These are phyloP conservation scores for Tipula unca DNA, from an alignment of 2,888 invertebrate species.

Conservation along the genomic window DNA sequence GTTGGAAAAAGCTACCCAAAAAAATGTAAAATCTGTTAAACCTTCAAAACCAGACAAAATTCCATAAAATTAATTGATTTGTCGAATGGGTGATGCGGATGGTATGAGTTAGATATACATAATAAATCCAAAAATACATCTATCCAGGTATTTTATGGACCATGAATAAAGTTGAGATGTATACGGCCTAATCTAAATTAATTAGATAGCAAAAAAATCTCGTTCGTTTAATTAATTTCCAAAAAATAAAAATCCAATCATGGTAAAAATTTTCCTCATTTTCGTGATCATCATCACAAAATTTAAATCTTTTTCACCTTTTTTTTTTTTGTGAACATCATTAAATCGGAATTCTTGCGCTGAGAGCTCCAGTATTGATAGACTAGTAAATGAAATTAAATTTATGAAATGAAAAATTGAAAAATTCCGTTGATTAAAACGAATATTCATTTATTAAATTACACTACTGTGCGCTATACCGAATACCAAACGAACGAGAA, in stretches of 20 bases:
- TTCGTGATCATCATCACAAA: background rate
- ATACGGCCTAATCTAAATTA: background rate
- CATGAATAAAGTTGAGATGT: background rate
- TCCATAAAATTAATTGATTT: background rate
- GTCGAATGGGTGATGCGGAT: background rate
- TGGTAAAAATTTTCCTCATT: background rate
- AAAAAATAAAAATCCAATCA: background rate
- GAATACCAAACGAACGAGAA: background rate
- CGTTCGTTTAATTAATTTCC: background rate
- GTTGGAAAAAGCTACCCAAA: background rate
- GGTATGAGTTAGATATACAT: too few species aligned
- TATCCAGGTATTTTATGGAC: background rate
- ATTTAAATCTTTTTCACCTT: background rate
- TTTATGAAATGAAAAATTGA: background rate
- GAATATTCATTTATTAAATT: background rate
- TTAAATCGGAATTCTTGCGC: background rate
- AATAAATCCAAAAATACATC: background rate
- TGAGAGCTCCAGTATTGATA: background rate
- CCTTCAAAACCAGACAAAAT: background rate
- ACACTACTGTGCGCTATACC: background rate
- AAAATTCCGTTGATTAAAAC: background rate
- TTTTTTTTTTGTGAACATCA: background rate
- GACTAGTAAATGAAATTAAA: background rate
- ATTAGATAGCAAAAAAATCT: background rate
- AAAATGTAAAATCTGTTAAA: background rate